Percentiles rank a stretch among this genome's conserved stretches.
These are phyloP conservation scores for Carcinoscorpius rotundicauda DNA, from an alignment of 1,140 invertebrate species.

Conservation along the genomic window DNA sequence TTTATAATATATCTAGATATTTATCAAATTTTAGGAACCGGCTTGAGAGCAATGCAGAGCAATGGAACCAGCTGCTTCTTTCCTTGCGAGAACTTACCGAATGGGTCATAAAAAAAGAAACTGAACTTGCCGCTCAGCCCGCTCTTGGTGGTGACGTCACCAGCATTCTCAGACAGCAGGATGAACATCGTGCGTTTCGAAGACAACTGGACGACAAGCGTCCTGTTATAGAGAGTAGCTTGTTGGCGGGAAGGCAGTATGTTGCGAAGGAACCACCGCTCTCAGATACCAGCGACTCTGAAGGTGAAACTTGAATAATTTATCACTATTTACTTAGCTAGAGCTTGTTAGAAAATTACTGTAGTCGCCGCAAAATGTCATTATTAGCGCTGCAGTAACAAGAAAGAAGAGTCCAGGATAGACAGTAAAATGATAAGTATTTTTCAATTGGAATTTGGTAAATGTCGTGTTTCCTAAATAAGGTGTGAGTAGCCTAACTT, in stretches of 20 bases:
- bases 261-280: constrained; percentile 63
- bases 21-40: constrained; percentile 52
- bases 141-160: constrained; percentile 67
- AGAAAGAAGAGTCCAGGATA: too few relatives aligned
- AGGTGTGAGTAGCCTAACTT: too few relatives aligned
- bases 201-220: constrained; percentile 85
- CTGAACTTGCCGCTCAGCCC: constrained; percentile 67
- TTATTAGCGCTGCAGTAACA: too few relatives aligned
- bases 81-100: constrained; percentile 84
- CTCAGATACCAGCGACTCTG: constrained; percentile 70
- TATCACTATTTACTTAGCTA: too few relatives aligned
- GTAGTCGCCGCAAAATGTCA: too few relatives aligned
- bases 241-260: constrained; percentile 74
- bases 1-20: too few relatives aligned
- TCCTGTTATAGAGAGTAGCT: constrained; percentile 84
- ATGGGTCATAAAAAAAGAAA: constrained; percentile 91
- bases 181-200: constrained; percentile 75
- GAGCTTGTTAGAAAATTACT: too few relatives aligned
- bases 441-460: too few relatives aligned
- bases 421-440: too few relatives aligned
- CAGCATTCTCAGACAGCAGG: constrained; percentile 66
- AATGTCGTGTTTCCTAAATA: too few relatives aligned
- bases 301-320: constrained; percentile 43
- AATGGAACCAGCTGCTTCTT: constrained; percentile 55
- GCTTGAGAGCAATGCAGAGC: constrained; percentile 61